Base-by-base conservation (phyloP, 2,797 vertebrate species). In the Telmatherina bonti region DNA sequence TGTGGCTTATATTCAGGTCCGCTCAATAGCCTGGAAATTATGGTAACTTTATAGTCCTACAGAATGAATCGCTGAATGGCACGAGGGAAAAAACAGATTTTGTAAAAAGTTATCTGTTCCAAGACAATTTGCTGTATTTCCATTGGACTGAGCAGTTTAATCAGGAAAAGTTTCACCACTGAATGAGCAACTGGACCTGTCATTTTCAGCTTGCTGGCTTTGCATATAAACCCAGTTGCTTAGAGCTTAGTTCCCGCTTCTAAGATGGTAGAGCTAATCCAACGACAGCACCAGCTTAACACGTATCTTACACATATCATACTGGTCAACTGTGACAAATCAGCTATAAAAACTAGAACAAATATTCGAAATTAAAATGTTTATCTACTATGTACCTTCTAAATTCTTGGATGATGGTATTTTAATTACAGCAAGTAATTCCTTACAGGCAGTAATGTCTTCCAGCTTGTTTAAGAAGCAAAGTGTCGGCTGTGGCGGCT, bases 391-490 rank as follows among this genome's bases (percentile, higher is more conserved):
- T 60, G 5, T 4, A 24, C 2, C 24, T 26, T 8, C 15, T 30
- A 13, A 47, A 16, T 51, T 62, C 7, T 49, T 16, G 20, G 33
- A 52, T 52, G n/a, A 33, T 33, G 29, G 43, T 22, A 24, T 16
- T 62, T 31, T 24, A 49, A 51, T 26, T 4, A 33, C 45, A 51
- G 10, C 7, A 18, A 35, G 30, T 20, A 16, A 62, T 33, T 35
- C 30, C 30, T 62, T 13, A 16, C 18, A 29, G 41, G n/a, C 24
- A n/a, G 12, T 7, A 43, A 45, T 2, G 36, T 45, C 38, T n/a
- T 61, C 16, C 38, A 62, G 12, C 43, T 33, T 33, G 22, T 62
- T 35, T 29, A 62, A 52, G 22, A 22, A 22, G n/a, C 60, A 62
- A n/a, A 4, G 26, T 43, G 58, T 30, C 4, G 58, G 58, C 38